Evolutionary conservation across 1,140 invertebrate species (phyloP).

Genomic region (Heliothis subflexa): DNA sequence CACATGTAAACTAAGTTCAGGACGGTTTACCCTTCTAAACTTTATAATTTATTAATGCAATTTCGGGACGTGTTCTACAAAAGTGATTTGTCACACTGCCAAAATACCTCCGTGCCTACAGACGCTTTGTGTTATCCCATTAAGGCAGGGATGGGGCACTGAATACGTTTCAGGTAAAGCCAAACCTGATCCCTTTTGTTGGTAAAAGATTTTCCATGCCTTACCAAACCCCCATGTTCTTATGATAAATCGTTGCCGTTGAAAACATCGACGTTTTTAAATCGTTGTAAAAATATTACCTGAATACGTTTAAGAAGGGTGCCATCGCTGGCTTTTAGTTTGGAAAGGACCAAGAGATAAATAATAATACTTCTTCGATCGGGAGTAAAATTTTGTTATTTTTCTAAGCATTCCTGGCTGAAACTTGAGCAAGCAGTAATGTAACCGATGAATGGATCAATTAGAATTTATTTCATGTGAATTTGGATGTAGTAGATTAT

Average conservation of each 20-base stretch:
- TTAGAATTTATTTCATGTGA: too few relatives aligned
- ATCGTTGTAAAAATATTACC: constrained; percentile 42
- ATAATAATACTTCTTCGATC: not conserved
- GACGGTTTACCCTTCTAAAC: not conserved
- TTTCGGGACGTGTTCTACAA: constrained; percentile 20
- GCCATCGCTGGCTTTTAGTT: not conserved
- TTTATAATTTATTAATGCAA: constrained; percentile 28
- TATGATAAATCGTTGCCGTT: constrained; percentile 31
- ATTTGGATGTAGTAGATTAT: too few relatives aligned
- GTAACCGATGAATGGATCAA: too few relatives aligned
- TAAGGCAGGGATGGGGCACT: constrained; percentile 23
- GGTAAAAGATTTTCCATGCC: constrained; percentile 65
- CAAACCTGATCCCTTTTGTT: constrained; percentile 56
- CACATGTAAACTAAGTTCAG: not conserved
- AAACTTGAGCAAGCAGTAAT: too few relatives aligned
- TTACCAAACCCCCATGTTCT: constrained; percentile 5
- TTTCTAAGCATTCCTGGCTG: too few relatives aligned
- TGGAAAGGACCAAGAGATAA: not conserved
- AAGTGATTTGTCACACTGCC: constrained; percentile 19
- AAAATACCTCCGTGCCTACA: constrained; percentile 3
- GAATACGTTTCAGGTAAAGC: constrained; percentile 58
- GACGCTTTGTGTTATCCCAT: constrained; percentile 30
- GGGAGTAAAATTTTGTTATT: too few relatives aligned
- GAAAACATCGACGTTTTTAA: constrained; percentile 41
- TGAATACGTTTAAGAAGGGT: constrained; percentile 17